Base-by-base conservation (phyloP, 2,797 vertebrate genomes). In the Smutsia gigantea region DNA sequence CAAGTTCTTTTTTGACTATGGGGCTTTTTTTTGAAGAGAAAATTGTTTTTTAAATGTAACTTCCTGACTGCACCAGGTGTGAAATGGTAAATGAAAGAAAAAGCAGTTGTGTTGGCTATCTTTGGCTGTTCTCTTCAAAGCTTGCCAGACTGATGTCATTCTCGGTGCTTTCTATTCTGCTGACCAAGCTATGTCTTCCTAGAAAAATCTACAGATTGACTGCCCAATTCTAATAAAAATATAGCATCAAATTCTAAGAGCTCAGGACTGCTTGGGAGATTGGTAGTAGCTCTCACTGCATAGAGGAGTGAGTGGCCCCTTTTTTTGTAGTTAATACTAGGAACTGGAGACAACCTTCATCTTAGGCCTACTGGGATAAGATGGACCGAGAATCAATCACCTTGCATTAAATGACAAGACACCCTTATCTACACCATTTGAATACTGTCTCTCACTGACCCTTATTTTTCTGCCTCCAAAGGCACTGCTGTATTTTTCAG, bases 31-130 rank as follows among this genome's bases (percentile, higher is more conserved):
- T 82, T 27, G 29, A 84, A 91, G 84, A 85, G 51, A 83, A 96
- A 95, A 90, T 74, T 69, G 46, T 78, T 71, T 96, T 94, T 89
- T 21, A 91, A 94, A 87, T 66, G 82, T 78, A 83, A 68, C 49
- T 96, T 97, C 87, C 90, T 92, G 77, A 69, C 72, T 69, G 68
- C 6, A 75, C 82, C 72, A 93, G 68, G 94, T 95, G 53, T 96
- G 57, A 94, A 95, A 69, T 61, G 37, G 53, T 75, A 92, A 90
- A 81, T 85, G 72, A 94, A 91, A 93, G 46, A 39, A 87, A 4
- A 29, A 86, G 77, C 19, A 57, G n/a, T 75, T 92, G 64, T 63
- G 77, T 4, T 88, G 63, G 66, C 37, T 49, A 42, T 85, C 72
- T 91, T 53, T 75, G 71, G 72, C 17, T 69, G 4, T 42, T 86